phyloP scores from a whole-genome alignment of 35 echinoderm and acorn worm genomes.

The Eucidaris tribuloides region DNA sequence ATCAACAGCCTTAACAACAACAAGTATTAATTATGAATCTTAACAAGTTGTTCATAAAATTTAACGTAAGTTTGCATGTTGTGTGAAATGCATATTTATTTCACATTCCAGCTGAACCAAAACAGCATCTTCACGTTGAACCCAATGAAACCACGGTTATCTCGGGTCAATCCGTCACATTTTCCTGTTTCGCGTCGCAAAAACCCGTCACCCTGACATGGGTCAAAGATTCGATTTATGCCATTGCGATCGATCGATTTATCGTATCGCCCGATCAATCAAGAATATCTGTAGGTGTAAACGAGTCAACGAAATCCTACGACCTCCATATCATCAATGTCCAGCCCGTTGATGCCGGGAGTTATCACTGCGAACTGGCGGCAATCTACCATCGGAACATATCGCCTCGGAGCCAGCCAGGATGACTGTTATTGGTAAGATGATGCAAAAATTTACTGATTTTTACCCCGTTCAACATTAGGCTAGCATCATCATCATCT shows the following conservation, averaged over 20 bases:
- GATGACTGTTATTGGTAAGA: conserved; percentile 6
- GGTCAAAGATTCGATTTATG: conserved; percentile 15
- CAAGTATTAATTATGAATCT: too few species aligned
- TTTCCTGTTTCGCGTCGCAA: conserved; percentile 1
- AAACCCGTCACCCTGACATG: conserved; percentile 2
- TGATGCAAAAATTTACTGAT: too few species aligned
- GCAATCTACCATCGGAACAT: conserved; percentile 15
- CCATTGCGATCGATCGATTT: conserved; percentile 4
- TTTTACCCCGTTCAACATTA: too few species aligned
- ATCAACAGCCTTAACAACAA: too few species aligned
- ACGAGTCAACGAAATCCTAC: not conserved
- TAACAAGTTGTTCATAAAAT: too few species aligned
- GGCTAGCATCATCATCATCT: too few species aligned
- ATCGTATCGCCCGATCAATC: conserved; percentile 9
- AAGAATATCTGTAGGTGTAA: not conserved
- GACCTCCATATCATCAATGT: not conserved
- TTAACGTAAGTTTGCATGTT: too few species aligned
- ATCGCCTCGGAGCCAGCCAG: not conserved
- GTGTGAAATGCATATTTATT: too few species aligned
- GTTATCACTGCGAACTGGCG: conserved; percentile 28
- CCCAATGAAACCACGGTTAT: not conserved
- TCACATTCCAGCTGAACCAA: too few species aligned
- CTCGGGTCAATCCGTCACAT: not conserved
- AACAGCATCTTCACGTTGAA: conserved; percentile 12
- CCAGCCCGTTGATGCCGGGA: not conserved